phyloP scores from a whole-genome alignment of 2,888 invertebrate genomes.

The Lithophane ornitopus region DNA sequence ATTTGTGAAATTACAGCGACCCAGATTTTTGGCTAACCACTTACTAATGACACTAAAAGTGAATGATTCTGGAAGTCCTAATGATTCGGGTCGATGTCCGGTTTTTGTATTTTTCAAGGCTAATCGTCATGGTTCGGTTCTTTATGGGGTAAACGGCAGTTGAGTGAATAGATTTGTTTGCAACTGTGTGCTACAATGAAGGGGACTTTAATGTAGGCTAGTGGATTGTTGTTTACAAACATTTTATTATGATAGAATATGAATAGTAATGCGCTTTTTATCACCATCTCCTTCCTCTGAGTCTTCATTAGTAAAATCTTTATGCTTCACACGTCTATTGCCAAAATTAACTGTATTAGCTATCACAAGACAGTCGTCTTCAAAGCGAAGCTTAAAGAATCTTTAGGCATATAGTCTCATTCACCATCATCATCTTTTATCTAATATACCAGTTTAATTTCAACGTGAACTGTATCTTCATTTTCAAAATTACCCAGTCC shows the following conservation, averaged over 20 bases:
- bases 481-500: neutral
- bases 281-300: neutral
- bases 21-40: conserved; percentile 61
- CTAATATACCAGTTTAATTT: neutral
- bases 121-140: conserved; percentile 48
- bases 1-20: conserved; percentile 71
- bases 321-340: neutral
- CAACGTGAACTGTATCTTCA: neutral
- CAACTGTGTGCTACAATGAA: conserved; percentile 23
- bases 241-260: neutral
- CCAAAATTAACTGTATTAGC: neutral
- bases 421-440: neutral
- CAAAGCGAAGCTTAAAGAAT: neutral
- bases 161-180: conserved; percentile 39
- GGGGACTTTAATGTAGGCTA: conserved; percentile 28
- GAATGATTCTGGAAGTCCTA: conserved; percentile 54
- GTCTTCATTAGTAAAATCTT: neutral
- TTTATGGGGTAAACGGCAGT: conserved; percentile 47
- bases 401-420: neutral
- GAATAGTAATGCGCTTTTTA: neutral
- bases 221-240: conserved; percentile 39
- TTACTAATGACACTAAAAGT: conserved; percentile 59
- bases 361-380: neutral
- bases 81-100: conserved; percentile 55
- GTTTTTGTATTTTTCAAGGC: conserved; percentile 52